Conservation (phyloP, 1,140 invertebrate species). For the Caerostris extrusa region DNA sequence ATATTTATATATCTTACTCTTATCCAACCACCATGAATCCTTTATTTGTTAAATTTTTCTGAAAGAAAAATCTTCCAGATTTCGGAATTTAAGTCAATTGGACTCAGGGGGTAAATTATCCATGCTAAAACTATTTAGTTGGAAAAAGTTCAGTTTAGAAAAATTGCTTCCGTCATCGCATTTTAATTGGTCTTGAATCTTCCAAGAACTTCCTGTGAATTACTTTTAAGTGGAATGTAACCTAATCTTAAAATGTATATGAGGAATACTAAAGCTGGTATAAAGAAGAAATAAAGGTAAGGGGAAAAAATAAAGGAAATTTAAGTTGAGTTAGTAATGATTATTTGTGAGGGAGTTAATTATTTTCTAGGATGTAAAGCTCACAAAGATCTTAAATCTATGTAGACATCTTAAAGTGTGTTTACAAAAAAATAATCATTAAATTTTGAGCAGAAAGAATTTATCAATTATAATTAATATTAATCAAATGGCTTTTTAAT, state of each 20-base stretch:
- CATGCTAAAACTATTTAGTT: background rate
- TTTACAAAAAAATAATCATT: too few relatives aligned
- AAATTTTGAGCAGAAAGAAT: too few relatives aligned
- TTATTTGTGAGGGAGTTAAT: background rate
- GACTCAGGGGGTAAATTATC: background rate
- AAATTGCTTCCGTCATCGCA: background rate
- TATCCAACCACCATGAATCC: background rate
- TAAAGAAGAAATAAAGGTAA: background rate
- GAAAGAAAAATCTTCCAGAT: background rate
- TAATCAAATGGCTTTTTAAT: too few relatives aligned
- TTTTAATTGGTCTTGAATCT: background rate
- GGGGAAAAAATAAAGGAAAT: background rate
- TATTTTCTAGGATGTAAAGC: too few relatives aligned
- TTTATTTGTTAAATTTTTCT: background rate
- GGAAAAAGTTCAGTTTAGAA: background rate
- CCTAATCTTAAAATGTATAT: background rate
- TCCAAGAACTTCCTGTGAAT: background rate
- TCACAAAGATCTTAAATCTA: too few relatives aligned
- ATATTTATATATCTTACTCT: slow-evolving; percentile 28
- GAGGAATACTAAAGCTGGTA: background rate
- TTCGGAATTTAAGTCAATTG: slow-evolving; percentile 21
- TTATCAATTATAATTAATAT: too few relatives aligned
- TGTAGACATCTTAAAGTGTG: too few relatives aligned
- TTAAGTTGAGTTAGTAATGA: background rate
- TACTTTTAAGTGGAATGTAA: background rate